These are phyloP conservation scores for Eolophus roseicapilla DNA, from an alignment of 2,113 vertebrate genomes.

Conservation along the genomic window DNA sequence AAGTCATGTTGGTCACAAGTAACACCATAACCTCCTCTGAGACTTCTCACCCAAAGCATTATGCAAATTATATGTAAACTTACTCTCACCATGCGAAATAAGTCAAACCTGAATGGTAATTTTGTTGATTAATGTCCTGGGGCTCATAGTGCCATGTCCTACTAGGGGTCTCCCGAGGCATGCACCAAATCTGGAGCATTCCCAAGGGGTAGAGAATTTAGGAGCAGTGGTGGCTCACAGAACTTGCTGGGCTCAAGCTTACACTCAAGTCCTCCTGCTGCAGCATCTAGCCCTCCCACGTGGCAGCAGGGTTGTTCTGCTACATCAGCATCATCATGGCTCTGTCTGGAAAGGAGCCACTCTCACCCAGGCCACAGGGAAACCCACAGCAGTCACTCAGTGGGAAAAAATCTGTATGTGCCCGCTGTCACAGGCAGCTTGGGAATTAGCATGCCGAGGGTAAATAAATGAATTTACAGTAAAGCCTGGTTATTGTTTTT, in stretches of 20 bases:
- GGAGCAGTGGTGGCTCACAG: not conserved
- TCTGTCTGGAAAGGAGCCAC: not conserved
- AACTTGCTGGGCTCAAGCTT: not conserved
- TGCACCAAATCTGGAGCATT: not conserved
- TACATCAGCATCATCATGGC: not conserved
- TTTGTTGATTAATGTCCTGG: not conserved
- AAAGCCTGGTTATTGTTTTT: slow-evolving; percentile 65
- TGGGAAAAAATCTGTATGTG: fast-evolving
- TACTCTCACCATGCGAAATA: not conserved
- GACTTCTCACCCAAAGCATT: too few relatives aligned
- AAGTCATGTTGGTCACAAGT: too few relatives aligned
- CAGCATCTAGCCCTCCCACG: not conserved
- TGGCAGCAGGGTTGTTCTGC: not conserved
- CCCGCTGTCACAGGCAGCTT: not conserved
- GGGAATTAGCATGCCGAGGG: slow-evolving; percentile 20
- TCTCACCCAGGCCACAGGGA: not conserved
- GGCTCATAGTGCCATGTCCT: not conserved
- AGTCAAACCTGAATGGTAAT: not conserved
- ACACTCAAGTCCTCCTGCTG: not conserved
- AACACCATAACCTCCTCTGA: too few relatives aligned
- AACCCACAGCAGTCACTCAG: not conserved
- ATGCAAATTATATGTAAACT: too few relatives aligned
- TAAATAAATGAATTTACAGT: slow-evolving; percentile 69
- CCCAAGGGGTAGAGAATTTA: not conserved
- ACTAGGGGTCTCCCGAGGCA: not conserved